A percentile compares a stretch with the other conserved stretches of the same genome.
These are phyloP conservation scores for Arctocebus calabarensis DNA, from an alignment of 2,797 vertebrate species.

Conservation along the genomic window DNA sequence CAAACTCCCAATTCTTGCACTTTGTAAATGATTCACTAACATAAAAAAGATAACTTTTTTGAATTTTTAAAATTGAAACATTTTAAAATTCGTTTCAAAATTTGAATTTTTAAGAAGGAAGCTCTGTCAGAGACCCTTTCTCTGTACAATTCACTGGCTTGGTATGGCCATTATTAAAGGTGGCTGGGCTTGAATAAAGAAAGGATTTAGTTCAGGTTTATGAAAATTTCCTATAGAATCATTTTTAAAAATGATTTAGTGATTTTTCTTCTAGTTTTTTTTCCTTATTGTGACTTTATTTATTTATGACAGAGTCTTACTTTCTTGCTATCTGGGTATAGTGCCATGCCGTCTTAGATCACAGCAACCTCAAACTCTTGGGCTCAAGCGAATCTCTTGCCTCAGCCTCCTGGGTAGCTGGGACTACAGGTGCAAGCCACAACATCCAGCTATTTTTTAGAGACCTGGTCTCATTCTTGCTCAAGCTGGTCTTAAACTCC, in stretches of 20 bases:
- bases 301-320: no score
- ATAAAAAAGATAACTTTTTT: neutral
- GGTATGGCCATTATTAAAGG: neutral
- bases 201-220: slow-evolving; percentile 13
- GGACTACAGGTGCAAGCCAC: no score
- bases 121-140: neutral
- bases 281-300: neutral
- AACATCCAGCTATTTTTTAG: no score
- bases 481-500: no score
- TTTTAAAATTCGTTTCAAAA: neutral
- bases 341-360: no score
- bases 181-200: neutral
- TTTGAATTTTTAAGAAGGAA: neutral
- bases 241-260: neutral
- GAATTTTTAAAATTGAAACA: neutral
- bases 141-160: neutral
- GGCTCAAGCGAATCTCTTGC: no score
- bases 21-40: neutral
- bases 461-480: no score
- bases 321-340: no score
- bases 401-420: no score
- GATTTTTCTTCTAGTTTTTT: neutral
- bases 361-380: no score
- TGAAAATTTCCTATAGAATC: neutral
- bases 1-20: no score